A percentile compares a stretch with the other conserved stretches of the same genome.
These are phyloP conservation scores for Scarus forsteni DNA, from an alignment of 2,797 vertebrate genomes.

Conservation along the genomic window DNA sequence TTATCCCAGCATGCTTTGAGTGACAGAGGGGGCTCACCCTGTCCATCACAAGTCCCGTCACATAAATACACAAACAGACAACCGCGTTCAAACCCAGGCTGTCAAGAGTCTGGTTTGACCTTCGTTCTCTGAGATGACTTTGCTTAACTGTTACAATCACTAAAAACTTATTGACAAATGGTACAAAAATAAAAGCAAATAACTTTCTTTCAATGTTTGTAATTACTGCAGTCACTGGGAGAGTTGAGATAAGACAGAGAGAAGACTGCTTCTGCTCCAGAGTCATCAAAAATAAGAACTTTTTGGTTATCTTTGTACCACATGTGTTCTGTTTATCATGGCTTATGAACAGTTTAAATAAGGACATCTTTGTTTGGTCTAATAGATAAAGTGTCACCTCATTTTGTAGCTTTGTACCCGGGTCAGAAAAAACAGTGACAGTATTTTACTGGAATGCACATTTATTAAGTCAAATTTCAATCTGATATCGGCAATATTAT, in stretches of 20 bases:
- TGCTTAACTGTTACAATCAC: constrained; percentile 19
- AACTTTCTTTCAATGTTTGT: constrained; percentile 24
- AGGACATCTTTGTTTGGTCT: too few species aligned
- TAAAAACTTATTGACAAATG: constrained; percentile 30
- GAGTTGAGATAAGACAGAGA: constrained; percentile 34
- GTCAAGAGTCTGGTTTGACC: neutral
- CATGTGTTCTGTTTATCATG: neutral
- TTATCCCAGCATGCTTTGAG: constrained; percentile 18
- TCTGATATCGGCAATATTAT: too few species aligned
- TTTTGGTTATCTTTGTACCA: constrained; percentile 18
- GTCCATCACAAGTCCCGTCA: neutral
- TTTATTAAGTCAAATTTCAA: too few species aligned
- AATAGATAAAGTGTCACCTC: too few species aligned
- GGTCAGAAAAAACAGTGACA: too few species aligned
- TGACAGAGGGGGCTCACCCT: neutral
- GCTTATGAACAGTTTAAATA: neutral
- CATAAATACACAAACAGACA: constrained; percentile 24
- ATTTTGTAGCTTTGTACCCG: too few species aligned
- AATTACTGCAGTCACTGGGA: constrained; percentile 25
- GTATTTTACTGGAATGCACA: too few species aligned
- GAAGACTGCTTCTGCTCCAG: neutral
- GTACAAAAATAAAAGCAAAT: constrained; percentile 12
- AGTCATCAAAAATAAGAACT: constrained; percentile 15
- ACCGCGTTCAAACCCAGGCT: neutral
- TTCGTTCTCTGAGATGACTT: constrained; percentile 11